Evolutionary conservation across 1,140 invertebrate species (phyloP), one percentile per base, ranked within the genome.

Genomic region (Sarcophaga bullata): DNA sequence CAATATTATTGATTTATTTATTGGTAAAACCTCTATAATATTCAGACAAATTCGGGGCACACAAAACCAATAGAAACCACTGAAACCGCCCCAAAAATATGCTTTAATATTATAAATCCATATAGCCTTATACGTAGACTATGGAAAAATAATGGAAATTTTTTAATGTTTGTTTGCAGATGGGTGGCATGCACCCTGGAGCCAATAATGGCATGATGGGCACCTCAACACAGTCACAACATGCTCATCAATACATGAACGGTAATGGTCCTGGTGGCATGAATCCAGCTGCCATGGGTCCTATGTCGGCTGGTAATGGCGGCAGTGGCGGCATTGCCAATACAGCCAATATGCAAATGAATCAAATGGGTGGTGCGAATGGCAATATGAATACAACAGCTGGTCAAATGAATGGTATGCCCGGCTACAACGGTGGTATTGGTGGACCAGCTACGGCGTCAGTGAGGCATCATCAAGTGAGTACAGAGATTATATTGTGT

Each of bases 401-500:
- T 75, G 80, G 82, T 19, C 83, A 82, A 75, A 80, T 83, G 76
- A 83, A 80, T 80, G 50, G 73, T 3, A 81, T 81, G 80, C 54
- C 58, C 17, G 80, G 80, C 17, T 83, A 83, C 52, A 84, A 84
- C 81, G 86, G 85, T 19, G 90, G 86, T 75, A 86, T 86, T 84
- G 80, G 72, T 48, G 87, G 85, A 76, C 81, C 46, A 78, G 82
- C 78, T 37, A 58, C 47, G 47, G 78, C 78, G 50, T 82, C 86
- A 84, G 86, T 87, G 81, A 85, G 88, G 84, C 87, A 90, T 86
- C 87, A 90, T 88, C 89, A 90, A 85, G 89, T 90, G 80, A 88
- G 88, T 87, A 81, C 19, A 47, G 80, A 47, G 80, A 52, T 83
- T 49, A 75, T 73, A 17, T 75, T 83, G 4, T 81, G 11, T 75